Conservation (phyloP, 2,888 invertebrate genomes). For the Ochlodes sylvanus region DNA sequence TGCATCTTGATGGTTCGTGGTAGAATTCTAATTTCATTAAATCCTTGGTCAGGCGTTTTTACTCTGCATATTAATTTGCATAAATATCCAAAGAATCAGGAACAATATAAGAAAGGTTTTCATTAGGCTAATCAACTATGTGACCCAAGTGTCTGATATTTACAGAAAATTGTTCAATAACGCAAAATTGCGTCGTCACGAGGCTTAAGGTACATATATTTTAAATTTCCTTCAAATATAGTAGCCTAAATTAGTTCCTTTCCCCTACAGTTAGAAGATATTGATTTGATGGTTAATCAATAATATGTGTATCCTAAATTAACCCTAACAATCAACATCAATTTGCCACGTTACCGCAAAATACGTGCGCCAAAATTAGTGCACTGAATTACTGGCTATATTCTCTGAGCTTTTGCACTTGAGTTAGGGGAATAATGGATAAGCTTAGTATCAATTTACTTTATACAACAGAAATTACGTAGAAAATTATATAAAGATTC, state of each 20-base stretch:
- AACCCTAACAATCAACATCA: conserved; percentile 3
- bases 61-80: conserved; percentile 26
- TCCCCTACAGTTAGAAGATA: neutral
- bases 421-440: conserved; percentile 10
- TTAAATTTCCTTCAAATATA: neutral
- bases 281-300: conserved; percentile 13
- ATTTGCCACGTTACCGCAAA: conserved; percentile 16
- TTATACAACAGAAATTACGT: neutral
- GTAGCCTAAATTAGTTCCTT: neutral
- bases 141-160: no score
- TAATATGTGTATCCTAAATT: conserved; percentile 31
- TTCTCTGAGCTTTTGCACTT: conserved; percentile 21
- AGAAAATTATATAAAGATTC: no score
- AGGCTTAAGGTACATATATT: neutral
- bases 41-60: conserved; percentile 40
- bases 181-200: no score
- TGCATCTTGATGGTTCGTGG: conserved; percentile 70
- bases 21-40: conserved; percentile 50
- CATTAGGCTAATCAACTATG: no score
- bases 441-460: neutral
- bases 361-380: conserved; percentile 18
- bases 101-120: neutral
- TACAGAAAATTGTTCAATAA: no score
- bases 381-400: conserved; percentile 18
- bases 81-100: neutral